A percentile compares a stretch with the other conserved stretches of the same genome.
These are phyloP conservation scores for Muraenolepis orangiensis DNA, from an alignment of 2,797 vertebrate genomes.

Conservation along the genomic window DNA sequence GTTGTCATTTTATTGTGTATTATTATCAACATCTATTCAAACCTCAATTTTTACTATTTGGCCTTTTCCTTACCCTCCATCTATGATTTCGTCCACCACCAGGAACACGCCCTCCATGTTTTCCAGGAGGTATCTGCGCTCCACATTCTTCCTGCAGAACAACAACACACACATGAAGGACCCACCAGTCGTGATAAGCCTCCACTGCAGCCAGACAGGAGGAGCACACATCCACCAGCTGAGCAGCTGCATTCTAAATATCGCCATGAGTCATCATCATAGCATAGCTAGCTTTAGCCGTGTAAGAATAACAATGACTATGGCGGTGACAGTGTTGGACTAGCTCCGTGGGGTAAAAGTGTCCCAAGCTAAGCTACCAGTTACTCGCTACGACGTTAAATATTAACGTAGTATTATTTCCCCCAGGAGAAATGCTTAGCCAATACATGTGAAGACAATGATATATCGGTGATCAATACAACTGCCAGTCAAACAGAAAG, in stretches of 20 bases:
- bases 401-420: too few species aligned
- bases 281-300: neutral
- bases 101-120: constrained; percentile 90
- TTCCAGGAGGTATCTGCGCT: constrained; percentile 83
- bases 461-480: too few species aligned
- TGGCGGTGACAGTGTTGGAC: too few species aligned
- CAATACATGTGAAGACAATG: too few species aligned
- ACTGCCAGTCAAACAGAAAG: too few species aligned
- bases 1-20: neutral
- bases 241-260: neutral
- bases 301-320: neutral
- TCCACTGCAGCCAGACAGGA: neutral
- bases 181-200: neutral
- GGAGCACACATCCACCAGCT: neutral
- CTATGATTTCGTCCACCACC: constrained; percentile 90
- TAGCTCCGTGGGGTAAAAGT: too few species aligned
- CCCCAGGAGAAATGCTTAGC: too few species aligned
- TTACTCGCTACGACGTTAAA: too few species aligned
- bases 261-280: neutral
- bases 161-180: neutral
- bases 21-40: neutral
- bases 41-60: neutral
- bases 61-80: constrained; percentile 73
- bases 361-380: too few species aligned
- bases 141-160: constrained; percentile 83